Percentiles rank a stretch among this genome's conserved stretches.
These are phyloP conservation scores for Dicroscelio sp. DNA, from an alignment of 2,888 invertebrate genomes.

Conservation along the genomic window DNA sequence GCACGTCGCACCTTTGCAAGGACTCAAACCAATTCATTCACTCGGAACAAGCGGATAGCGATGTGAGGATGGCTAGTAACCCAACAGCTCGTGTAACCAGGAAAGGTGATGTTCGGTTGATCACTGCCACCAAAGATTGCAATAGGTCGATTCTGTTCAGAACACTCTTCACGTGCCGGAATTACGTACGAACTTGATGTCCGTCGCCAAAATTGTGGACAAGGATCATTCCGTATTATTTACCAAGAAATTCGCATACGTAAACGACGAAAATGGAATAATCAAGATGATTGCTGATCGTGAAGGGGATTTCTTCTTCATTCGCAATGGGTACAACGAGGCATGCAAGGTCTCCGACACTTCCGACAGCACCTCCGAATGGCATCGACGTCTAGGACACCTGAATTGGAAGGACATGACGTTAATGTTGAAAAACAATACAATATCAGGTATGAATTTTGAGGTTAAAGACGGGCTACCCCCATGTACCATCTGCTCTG, in stretches of 20 bases:
- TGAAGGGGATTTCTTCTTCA: constrained; percentile 29
- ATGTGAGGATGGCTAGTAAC: constrained; percentile 58
- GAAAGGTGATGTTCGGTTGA: constrained; percentile 59
- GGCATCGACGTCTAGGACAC: constrained; percentile 40
- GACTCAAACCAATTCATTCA: constrained; percentile 31
- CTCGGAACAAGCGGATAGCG: not conserved
- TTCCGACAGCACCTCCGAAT: not conserved
- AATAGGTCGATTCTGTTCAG: not conserved
- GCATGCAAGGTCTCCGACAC: not conserved
- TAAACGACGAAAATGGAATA: constrained; percentile 31
- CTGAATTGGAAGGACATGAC: constrained; percentile 50
- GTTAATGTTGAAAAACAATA: constrained; percentile 18
- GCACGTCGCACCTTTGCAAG: constrained; percentile 52
- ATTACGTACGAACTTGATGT: constrained; percentile 79
- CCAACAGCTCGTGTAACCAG: constrained; percentile 48
- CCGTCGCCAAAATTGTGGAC: constrained; percentile 80
- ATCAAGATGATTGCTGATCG: constrained; percentile 57
- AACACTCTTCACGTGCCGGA: constrained; percentile 78
- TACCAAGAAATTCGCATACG: constrained; percentile 45
- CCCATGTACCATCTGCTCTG: constrained; percentile 2
- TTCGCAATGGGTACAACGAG: not conserved
- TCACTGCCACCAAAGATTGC: not conserved
- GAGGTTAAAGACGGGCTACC: not conserved
- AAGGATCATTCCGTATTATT: constrained; percentile 67
- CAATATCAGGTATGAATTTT: not conserved